phyloP scores from a whole-genome alignment of 2,888 invertebrate genomes.

The Bursaphelenchus okinawaensis region DNA sequence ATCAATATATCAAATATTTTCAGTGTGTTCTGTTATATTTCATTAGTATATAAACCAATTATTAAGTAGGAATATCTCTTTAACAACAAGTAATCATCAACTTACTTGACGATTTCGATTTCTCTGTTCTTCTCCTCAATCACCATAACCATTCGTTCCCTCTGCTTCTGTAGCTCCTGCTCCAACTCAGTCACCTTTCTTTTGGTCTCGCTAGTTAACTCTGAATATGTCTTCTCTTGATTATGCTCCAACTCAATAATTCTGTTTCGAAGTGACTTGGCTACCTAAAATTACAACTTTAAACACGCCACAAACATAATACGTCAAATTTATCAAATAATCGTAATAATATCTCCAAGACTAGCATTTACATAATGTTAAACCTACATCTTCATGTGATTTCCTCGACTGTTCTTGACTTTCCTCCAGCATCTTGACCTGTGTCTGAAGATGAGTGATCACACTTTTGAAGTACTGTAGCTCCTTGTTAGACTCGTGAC shows the following conservation, averaged over 20 bases:
- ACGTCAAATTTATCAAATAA: neutral
- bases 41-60: too few species aligned
- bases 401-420: constrained; percentile 35
- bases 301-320: neutral
- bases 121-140: constrained; percentile 47
- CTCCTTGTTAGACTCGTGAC: constrained; percentile 16
- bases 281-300: constrained; percentile 25
- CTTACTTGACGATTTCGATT: constrained; percentile 40
- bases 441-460: constrained; percentile 40
- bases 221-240: constrained; percentile 32
- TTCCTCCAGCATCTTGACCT: constrained; percentile 34
- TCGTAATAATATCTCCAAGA: constrained; percentile 4
- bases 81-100: neutral
- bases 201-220: constrained; percentile 33
- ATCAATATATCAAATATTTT: too few species aligned
- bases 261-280: constrained; percentile 33
- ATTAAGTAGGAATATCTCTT: too few species aligned
- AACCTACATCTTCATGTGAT: constrained; percentile 31
- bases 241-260: constrained; percentile 38
- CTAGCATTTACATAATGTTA: neutral
- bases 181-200: constrained; percentile 42
- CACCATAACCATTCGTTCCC: constrained; percentile 69
- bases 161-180: constrained; percentile 68
- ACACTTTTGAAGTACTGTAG: constrained; percentile 31
- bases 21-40: too few species aligned